A percentile compares a stretch with the other conserved stretches of the same genome.
These are phyloP conservation scores for Darevskia nairensis DNA, from an alignment of 2,797 vertebrate genomes.

Conservation along the genomic window DNA sequence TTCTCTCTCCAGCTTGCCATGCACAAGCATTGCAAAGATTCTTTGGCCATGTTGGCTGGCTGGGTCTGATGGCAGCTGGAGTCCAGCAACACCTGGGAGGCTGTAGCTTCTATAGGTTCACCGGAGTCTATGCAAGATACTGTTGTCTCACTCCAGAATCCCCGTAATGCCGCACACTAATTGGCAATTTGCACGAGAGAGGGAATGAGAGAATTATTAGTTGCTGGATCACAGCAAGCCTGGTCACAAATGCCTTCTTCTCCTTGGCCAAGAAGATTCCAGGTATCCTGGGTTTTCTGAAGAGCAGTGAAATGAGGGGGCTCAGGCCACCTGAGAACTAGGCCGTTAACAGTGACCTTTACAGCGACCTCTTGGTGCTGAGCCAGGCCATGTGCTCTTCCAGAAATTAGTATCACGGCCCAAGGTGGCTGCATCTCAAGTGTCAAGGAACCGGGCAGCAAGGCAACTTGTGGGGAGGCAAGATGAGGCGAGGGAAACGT, in stretches of 20 bases:
- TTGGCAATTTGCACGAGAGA: not conserved
- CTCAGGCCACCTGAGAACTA: constrained; percentile 15
- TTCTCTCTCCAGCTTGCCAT: not conserved
- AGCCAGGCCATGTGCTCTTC: constrained; percentile 22
- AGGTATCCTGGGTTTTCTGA: not conserved
- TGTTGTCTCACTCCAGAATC: not conserved
- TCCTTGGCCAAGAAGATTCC: not conserved
- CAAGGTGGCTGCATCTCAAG: constrained; percentile 30
- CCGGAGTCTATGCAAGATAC: not conserved
- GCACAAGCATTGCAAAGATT: not conserved
- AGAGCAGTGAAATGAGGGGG: not conserved
- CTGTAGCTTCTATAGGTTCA: not conserved
- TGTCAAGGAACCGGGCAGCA: constrained; percentile 22
- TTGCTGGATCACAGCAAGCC: not conserved
- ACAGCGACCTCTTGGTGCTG: constrained; percentile 20
- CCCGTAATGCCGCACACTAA: not conserved
- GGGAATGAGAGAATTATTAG: not conserved
- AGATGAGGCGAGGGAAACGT: not conserved
- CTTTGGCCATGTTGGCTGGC: not conserved
- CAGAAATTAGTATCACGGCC: constrained; percentile 17
- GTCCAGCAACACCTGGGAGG: not conserved
- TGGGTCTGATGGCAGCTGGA: not conserved
- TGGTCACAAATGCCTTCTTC: not conserved
- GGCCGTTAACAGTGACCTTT: constrained; percentile 31
- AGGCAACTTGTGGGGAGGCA: not conserved